Percentiles rank a stretch among this genome's conserved stretches.
These are phyloP conservation scores for Trilocha varians DNA, from an alignment of 2,888 invertebrate species.

Conservation along the genomic window DNA sequence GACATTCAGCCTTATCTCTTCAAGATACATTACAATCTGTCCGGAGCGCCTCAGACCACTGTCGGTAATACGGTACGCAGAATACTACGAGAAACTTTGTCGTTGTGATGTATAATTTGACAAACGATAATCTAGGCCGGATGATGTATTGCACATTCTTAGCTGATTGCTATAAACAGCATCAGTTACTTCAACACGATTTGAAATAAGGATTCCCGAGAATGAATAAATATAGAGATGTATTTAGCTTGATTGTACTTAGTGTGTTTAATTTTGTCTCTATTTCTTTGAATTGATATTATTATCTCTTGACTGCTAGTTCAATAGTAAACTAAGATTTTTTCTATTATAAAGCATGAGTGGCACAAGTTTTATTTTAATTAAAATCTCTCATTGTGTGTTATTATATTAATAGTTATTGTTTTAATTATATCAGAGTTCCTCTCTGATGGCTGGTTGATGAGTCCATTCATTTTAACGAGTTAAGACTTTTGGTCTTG, in stretches of 20 bases:
- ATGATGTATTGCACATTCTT: background rate
- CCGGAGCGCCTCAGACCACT: slow-evolving; percentile 84
- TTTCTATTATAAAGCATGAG: background rate
- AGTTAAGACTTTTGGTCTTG: slow-evolving; percentile 16
- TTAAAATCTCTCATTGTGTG: slow-evolving; percentile 38
- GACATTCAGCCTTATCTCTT: slow-evolving; percentile 98
- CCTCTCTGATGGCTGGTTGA: slow-evolving; percentile 62
- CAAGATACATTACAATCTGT: slow-evolving; percentile 88
- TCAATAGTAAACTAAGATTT: too few relatives aligned
- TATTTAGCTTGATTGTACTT: slow-evolving; percentile 1
- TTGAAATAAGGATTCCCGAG: too few relatives aligned
- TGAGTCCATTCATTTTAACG: slow-evolving; percentile 51
- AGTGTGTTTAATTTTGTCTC: background rate
- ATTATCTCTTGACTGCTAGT: background rate
- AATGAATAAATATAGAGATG: background rate
- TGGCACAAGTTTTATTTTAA: slow-evolving; percentile 12
- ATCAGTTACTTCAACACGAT: too few relatives aligned
- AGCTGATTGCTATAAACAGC: too few relatives aligned
- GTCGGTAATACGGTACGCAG: slow-evolving; percentile 93
- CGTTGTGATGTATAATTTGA: slow-evolving; percentile 72
- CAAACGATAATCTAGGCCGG: background rate
- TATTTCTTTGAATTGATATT: background rate
- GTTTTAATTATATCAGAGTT: slow-evolving; percentile 39
- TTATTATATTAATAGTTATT: slow-evolving; percentile 35
- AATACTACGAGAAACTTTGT: slow-evolving; percentile 88